Evolutionary conservation across 2,888 invertebrate species (phyloP).

Genomic region (Timema podura): DNA sequence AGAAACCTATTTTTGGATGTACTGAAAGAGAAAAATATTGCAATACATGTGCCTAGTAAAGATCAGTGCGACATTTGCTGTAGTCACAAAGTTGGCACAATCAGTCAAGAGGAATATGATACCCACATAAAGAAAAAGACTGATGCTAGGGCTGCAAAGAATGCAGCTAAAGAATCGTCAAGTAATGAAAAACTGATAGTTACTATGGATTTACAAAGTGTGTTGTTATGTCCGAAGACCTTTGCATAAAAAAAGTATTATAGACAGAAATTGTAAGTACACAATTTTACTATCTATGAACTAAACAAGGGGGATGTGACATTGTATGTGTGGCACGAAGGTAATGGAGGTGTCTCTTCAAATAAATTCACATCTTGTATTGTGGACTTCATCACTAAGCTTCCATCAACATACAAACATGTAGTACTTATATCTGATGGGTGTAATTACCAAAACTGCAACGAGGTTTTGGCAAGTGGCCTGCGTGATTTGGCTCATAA

Average conservation of each 20-base stretch:
- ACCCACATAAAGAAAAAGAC: slow-evolving; percentile 2
- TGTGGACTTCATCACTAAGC: background rate
- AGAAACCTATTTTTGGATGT: slow-evolving; percentile 4
- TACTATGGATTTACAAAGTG: slow-evolving; percentile 14
- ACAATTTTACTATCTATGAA: slow-evolving; percentile 14
- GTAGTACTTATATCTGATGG: slow-evolving; percentile 11
- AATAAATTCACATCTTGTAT: slow-evolving; percentile 6
- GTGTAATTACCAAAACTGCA: slow-evolving; percentile 13
- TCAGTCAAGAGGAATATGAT: slow-evolving; percentile 10
- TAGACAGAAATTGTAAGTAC: slow-evolving; percentile 5
- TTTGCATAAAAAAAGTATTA: slow-evolving; percentile 4
- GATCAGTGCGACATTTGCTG: slow-evolving; percentile 4
- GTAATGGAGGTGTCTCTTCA: slow-evolving; percentile 4
- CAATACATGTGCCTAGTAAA: slow-evolving; percentile 5
- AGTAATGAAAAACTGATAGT: slow-evolving; percentile 12
- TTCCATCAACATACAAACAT: background rate
- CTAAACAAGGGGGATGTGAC: slow-evolving; percentile 6
- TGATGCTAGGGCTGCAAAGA: slow-evolving; percentile 11
- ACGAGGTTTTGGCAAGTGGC: background rate
- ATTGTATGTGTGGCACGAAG: slow-evolving; percentile 9
- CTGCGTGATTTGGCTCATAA: no score
- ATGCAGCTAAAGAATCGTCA: slow-evolving; percentile 9
- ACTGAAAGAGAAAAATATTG: slow-evolving; percentile 7
- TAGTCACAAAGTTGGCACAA: slow-evolving; percentile 1
- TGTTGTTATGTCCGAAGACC: slow-evolving; percentile 9